Evolutionary conservation across 2,888 invertebrate genomes (phyloP), one percentile per base, ranked within the genome.

Genomic region (Ceramica pisi): DNA sequence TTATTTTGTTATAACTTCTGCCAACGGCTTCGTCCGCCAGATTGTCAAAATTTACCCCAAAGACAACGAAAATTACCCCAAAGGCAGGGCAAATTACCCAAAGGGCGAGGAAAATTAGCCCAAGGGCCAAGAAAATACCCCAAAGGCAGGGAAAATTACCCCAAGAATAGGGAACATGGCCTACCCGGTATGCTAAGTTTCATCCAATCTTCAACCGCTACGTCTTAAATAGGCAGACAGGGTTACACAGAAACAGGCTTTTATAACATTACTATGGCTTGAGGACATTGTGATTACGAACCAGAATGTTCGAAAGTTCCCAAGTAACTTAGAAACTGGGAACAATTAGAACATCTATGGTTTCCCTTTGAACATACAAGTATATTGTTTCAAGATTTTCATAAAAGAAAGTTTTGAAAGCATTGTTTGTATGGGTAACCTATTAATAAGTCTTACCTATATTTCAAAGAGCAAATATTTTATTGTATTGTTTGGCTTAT

Each of bases 321-420:
- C 35, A 48, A 48, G 60, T 71, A 19, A 14, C 26, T 21, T 23
- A 31, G n/a, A 57, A 71, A 56, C 31, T 56, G n/a, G 16, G 1
- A 71, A 78, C 78, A 82, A 70, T 67, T 35, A 65, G 14, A 53
- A 50, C 44, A 55, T 16, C 41, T 71, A 75, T 50, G 75, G 68
- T 63, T 71, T 80, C 81, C 51, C 16, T 69, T 64, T 48, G n/a
- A 61, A 6, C 2, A 12, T n/a, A 31, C 21, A 31, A 6, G 14
- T 41, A 46, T 56, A 71, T 81, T 81, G 81, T 75, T 71, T 16
- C 19, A 70, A 67, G 50, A 62, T 64, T 63, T 73, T 19, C 31
- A 50, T 23, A n/a, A 31, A 38, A 4, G 35, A 71, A 85, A 80
- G 61, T 74, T 75, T 56, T 56, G 31, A 60, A 70, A 74, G 65